Base-by-base conservation (phyloP, 2,888 invertebrate genomes). In the Hecatera dysodea region DNA sequence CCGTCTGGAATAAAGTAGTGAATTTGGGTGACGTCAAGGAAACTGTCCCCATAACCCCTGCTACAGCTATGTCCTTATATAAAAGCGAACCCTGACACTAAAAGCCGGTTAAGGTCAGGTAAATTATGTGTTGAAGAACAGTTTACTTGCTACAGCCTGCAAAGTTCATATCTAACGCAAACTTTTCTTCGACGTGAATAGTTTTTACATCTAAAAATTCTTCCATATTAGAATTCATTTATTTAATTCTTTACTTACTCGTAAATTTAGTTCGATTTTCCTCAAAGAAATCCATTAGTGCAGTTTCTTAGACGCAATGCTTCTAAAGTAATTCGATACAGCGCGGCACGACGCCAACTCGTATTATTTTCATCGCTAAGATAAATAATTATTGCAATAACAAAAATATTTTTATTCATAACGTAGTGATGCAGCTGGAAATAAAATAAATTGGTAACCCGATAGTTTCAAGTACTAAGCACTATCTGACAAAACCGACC, bases 301-400 rank as follows among this genome's bases (percentile, higher is more conserved):
- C 80, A 73, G 63, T 68, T 73, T 24, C 69, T 78, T 57, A 71
- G 75, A 69, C 72, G 70, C 69, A 75, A 78, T 74, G 73, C 75
- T 83, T 81, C 68, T 75, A 75, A 66, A 75, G 85, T 82, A 84
- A 87, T 80, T 68, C 75, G 80, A 86, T 75, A 79, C 68, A 72
- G 44, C 71, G 56, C 84, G 89, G 88, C 88, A 87, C 44, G 66
- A 39, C 63, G 86, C 89, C 89, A 89, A 89, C 63, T 76, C 72
- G 57, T 74, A 80, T 88, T 87, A 86, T 81, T 84, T 86, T 72
- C 80, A 82, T 79, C 76, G 70, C 76, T 81, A 84, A 83, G 74
- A 83, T 76, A 69, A 74, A 79, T 69, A 66, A 64, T 79, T 64
- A 67, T 44, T 39, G 33, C 19, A 52, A 64, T 59, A 59, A 65